Evolutionary conservation across 2,888 invertebrate genomes (phyloP).

Genomic region (Lordiphosa andalusiaca): DNA sequence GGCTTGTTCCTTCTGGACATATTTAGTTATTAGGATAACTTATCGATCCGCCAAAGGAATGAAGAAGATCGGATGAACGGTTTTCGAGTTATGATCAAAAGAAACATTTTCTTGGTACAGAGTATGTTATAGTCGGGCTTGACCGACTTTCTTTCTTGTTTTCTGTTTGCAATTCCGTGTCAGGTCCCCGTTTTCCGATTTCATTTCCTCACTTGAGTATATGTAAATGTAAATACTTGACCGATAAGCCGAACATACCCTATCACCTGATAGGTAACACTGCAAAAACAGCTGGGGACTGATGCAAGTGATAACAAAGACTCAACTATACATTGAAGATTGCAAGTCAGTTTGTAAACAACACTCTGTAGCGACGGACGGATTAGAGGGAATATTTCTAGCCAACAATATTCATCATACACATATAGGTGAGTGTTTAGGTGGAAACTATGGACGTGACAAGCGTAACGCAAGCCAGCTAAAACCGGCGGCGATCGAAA

Average conservation of each 20-base stretch:
- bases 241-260: slow-evolving; percentile 1
- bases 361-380: slow-evolving; percentile 13
- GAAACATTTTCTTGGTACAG: too few relatives aligned
- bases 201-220: too few relatives aligned
- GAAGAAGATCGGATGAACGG: too few relatives aligned
- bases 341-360: slow-evolving; percentile 27
- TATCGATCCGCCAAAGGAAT: too few relatives aligned
- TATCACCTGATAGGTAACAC: not conserved
- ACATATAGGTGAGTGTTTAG: not conserved
- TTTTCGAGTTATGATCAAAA: too few relatives aligned
- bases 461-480: not conserved
- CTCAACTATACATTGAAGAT: slow-evolving; percentile 9
- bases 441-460: slow-evolving; percentile 10
- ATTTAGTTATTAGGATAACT: too few relatives aligned
- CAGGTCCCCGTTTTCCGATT: too few relatives aligned
- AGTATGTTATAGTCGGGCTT: too few relatives aligned
- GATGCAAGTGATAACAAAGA: slow-evolving; percentile 26
- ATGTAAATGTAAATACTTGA: not conserved
- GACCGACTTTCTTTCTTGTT: too few relatives aligned
- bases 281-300: slow-evolving; percentile 28
- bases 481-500: not conserved
- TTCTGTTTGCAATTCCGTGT: too few relatives aligned
- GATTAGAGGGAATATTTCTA: slow-evolving; percentile 5
- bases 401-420: slow-evolving; percentile 5
- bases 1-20: too few relatives aligned